A percentile compares a stretch with the other conserved stretches of the same genome.
Conservation (phyloP, 2,113 vertebrate species). For the Mus spicilegus region DNA sequence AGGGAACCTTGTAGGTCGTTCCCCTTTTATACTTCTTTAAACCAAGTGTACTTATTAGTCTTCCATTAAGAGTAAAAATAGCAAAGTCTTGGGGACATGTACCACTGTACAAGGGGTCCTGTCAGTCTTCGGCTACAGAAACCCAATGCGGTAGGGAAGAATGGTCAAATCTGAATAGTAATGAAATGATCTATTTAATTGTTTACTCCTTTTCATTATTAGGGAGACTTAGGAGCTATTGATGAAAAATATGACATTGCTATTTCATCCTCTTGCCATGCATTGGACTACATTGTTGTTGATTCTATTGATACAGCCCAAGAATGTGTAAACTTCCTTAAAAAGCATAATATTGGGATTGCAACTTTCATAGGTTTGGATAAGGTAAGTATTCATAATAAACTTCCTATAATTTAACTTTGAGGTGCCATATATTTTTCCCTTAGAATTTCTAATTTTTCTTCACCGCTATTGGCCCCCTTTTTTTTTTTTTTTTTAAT, state of each 20-base stretch:
- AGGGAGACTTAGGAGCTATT: conserved; percentile 98
- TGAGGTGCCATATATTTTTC: neutral
- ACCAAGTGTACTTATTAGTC: neutral
- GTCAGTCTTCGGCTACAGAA: neutral
- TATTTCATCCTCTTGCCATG: conserved; percentile 94
- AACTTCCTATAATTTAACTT: conserved; percentile 13
- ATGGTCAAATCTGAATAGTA: conserved; percentile 28
- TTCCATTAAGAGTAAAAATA: neutral
- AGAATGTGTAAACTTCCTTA: conserved; percentile 95
- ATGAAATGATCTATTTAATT: conserved; percentile 15
- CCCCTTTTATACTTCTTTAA: neutral
- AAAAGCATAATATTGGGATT: conserved; percentile 91
- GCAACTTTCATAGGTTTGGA: conserved; percentile 98
- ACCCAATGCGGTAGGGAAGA: neutral
- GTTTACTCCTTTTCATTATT: neutral
- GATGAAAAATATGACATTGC: conserved; percentile 95
- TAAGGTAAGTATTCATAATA: conserved; percentile 88
- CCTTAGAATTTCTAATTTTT: conserved; percentile 21
- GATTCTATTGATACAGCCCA: conserved; percentile 97
- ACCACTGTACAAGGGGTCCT: no score
- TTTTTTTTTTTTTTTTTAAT: neutral
- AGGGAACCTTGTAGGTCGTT: neutral
- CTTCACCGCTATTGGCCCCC: neutral
- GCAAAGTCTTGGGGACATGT: neutral
- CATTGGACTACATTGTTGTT: conserved; percentile 97